Conservation (phyloP, 64 coral and sea anemone genomes). For the Cladopsammia gracilis region DNA sequence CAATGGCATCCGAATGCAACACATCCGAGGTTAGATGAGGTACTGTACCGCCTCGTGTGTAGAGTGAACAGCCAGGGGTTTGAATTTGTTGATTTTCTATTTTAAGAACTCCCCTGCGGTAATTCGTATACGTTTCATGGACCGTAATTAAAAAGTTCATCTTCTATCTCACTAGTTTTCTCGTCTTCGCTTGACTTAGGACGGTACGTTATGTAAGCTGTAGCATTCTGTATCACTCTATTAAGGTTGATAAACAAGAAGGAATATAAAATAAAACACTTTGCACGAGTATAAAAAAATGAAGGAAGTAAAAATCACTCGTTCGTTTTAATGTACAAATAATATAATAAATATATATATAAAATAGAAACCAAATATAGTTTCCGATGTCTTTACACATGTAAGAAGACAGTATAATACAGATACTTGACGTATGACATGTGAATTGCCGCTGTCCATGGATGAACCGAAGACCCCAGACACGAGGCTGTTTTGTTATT, state of each 20-base stretch:
- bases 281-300: neutral
- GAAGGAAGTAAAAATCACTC: neutral
- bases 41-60: conserved; percentile 74
- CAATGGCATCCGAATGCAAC: conserved; percentile 16
- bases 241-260: neutral
- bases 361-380: too few relatives aligned
- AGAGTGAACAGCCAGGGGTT: conserved; percentile 79
- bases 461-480: too few relatives aligned
- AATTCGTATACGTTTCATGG: neutral
- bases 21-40: conserved; percentile 74
- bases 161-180: neutral
- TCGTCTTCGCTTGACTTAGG: neutral
- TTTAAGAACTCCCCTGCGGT: conserved; percentile 66
- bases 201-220: neutral
- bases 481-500: neutral
- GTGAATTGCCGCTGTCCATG: neutral
- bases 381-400: neutral
- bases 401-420: neutral
- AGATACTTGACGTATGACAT: neutral
- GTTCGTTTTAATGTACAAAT: too few relatives aligned
- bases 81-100: conserved; percentile 37
- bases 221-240: neutral
- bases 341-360: too few relatives aligned
- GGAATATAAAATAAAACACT: too few relatives aligned
- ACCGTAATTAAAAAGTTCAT: conserved; percentile 1